A percentile compares a stretch with the other conserved stretches of the same genome.
phyloP scores from a whole-genome alignment of 2,113 vertebrate genomes.

The Brachyhypopomus occidentalis region DNA sequence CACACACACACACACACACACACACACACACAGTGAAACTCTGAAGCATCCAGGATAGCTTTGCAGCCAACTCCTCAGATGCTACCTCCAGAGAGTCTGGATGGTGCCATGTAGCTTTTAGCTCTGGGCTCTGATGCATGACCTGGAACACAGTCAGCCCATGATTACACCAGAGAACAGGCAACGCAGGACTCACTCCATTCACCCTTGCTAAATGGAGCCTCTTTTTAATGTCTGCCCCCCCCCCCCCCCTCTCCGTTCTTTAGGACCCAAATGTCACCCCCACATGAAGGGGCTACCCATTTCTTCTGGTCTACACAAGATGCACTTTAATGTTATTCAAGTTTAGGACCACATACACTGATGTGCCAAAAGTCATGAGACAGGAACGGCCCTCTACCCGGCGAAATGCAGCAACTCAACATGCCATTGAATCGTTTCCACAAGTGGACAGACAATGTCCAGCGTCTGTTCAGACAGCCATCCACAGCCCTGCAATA shows the following conservation, averaged over 20 bases:
- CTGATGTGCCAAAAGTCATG: too few relatives aligned
- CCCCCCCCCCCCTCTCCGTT: neutral
- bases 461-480: too few relatives aligned
- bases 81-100: slow-evolving; percentile 23
- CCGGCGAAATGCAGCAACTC: too few relatives aligned
- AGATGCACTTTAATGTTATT: too few relatives aligned
- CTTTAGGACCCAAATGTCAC: slow-evolving; percentile 26
- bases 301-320: too few relatives aligned
- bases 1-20: too few relatives aligned
- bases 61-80: slow-evolving; percentile 8
- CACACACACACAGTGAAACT: neutral
- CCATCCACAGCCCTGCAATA: too few relatives aligned
- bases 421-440: too few relatives aligned
- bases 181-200: slow-evolving; percentile 9
- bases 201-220: slow-evolving; percentile 38
- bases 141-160: slow-evolving; percentile 47
- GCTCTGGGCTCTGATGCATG: slow-evolving; percentile 43
- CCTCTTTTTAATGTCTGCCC: neutral
- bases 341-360: too few relatives aligned
- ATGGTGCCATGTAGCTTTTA: slow-evolving; percentile 42
- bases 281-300: neutral
- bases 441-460: too few relatives aligned
- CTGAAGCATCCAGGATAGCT: neutral
- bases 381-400: too few relatives aligned
- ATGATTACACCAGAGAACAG: slow-evolving; percentile 49